Percentiles rank a stretch among this genome's conserved stretches.
phyloP scores from a whole-genome alignment of 2,113 vertebrate genomes.

The Elephantulus edwardii region DNA sequence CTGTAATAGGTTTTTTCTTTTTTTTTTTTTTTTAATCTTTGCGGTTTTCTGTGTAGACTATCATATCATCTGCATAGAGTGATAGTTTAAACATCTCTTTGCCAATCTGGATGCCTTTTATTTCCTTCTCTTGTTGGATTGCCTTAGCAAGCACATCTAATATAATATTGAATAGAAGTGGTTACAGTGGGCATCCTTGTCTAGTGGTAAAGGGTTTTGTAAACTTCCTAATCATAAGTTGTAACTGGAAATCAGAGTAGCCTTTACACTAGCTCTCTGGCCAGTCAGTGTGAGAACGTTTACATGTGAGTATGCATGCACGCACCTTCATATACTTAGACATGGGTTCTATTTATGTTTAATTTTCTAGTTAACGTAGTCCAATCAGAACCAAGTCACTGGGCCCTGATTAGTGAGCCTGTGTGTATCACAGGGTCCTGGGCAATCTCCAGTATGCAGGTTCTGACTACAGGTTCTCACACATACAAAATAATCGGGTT shows the following conservation, averaged over 20 bases:
- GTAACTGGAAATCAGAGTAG: constrained; percentile 35
- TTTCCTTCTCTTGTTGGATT: too few relatives aligned
- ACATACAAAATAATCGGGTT: not conserved
- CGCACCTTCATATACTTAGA: fast-evolving
- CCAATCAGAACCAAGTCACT: not conserved
- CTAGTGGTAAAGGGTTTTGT: constrained; percentile 48
- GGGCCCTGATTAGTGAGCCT: not conserved
- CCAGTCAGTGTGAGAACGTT: too few relatives aligned
- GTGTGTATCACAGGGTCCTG: not conserved
- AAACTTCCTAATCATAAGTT: constrained; percentile 59
- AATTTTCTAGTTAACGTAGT: not conserved
- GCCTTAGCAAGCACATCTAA: too few relatives aligned
- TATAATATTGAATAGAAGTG: too few relatives aligned
- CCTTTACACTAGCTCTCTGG: not conserved
- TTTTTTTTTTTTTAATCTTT: too few relatives aligned
- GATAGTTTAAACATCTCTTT: too few relatives aligned
- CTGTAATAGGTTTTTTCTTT: too few relatives aligned
- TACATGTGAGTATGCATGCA: fast-evolving
- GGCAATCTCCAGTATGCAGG: not conserved
- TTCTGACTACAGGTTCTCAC: not conserved
- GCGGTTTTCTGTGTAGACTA: too few relatives aligned
- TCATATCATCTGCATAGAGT: too few relatives aligned
- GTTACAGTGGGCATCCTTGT: too few relatives aligned
- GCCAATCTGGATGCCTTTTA: too few relatives aligned
- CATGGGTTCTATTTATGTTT: not conserved